A percentile compares a stretch with the other conserved stretches of the same genome.
These are phyloP conservation scores for Excalfactoria chinensis DNA, from an alignment of 2,113 vertebrate genomes.

Conservation along the genomic window DNA sequence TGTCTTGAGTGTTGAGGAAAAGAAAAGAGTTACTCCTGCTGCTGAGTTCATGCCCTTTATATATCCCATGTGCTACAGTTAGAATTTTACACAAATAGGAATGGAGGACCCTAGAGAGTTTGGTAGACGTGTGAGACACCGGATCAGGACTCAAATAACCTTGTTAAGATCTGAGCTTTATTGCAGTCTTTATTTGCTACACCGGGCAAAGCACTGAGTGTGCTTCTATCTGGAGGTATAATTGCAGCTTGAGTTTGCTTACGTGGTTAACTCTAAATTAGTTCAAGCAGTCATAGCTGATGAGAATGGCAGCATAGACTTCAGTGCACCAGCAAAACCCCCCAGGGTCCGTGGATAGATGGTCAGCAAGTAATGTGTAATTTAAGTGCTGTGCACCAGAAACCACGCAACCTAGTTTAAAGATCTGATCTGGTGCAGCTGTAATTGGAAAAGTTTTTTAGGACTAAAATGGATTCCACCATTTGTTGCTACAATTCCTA, in stretches of 20 bases:
- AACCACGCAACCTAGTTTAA: neutral
- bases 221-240: neutral
- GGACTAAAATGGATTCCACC: neutral
- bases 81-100: neutral
- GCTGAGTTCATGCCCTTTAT: neutral
- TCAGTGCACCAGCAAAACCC: neutral
- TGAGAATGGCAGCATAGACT: neutral
- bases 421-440: neutral
- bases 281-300: neutral
- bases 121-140: neutral
- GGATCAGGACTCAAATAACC: neutral
- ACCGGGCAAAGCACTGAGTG: neutral
- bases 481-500: neutral
- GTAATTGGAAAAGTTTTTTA: neutral
- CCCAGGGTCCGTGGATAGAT: neutral
- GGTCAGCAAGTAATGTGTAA: neutral
- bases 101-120: neutral
- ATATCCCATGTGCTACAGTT: neutral
- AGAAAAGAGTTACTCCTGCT: neutral
- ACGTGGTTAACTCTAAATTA: neutral
- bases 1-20: neutral
- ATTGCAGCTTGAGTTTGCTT: constrained; percentile 16
- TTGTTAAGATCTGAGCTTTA: neutral
- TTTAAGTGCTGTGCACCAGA: neutral
- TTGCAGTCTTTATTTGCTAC: neutral